A percentile compares a stretch with the other conserved stretches of the same genome.
phyloP scores from a whole-genome alignment of 2,113 vertebrate species.

The Scomber scombrus region DNA sequence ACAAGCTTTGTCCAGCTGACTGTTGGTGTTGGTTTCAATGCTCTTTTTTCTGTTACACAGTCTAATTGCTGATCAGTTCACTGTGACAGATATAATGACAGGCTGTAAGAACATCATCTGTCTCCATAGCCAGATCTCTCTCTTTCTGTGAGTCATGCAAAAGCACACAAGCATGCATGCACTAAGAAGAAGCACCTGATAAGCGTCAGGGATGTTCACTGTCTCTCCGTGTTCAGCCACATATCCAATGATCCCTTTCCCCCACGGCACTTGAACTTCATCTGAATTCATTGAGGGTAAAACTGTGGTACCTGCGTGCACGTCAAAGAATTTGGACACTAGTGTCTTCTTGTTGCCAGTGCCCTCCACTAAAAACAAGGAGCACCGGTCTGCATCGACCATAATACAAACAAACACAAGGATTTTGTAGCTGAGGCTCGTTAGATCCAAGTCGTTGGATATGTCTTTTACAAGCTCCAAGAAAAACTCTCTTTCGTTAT shows the following conservation, averaged over 20 bases:
- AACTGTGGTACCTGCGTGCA: slow-evolving; percentile 94
- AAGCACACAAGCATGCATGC: slow-evolving; percentile 41
- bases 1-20: neutral
- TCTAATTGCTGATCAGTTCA: slow-evolving; percentile 27
- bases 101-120: slow-evolving; percentile 10
- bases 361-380: slow-evolving; percentile 95
- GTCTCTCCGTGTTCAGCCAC: slow-evolving; percentile 98
- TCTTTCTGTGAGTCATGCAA: slow-evolving; percentile 48
- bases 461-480: slow-evolving; percentile 99
- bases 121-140: slow-evolving; percentile 1
- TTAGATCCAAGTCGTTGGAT: slow-evolving; percentile 96
- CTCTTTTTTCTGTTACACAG: slow-evolving; percentile 10
- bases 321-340: slow-evolving; percentile 98
- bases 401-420: slow-evolving; percentile 98
- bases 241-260: slow-evolving; percentile 98
- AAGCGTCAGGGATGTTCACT: slow-evolving; percentile 97
- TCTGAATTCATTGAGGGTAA: slow-evolving; percentile 93
- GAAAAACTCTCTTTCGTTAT: slow-evolving; percentile 97
- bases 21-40: neutral
- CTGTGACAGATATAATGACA: slow-evolving; percentile 24
- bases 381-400: slow-evolving; percentile 97
- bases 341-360: slow-evolving; percentile 93
- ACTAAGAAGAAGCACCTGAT: slow-evolving; percentile 90
- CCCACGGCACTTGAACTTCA: slow-evolving; percentile 99
- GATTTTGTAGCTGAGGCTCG: slow-evolving; percentile 97